Evolutionary conservation across 2,797 vertebrate genomes (phyloP).

Genomic region (Phoeniculus purpureus): DNA sequence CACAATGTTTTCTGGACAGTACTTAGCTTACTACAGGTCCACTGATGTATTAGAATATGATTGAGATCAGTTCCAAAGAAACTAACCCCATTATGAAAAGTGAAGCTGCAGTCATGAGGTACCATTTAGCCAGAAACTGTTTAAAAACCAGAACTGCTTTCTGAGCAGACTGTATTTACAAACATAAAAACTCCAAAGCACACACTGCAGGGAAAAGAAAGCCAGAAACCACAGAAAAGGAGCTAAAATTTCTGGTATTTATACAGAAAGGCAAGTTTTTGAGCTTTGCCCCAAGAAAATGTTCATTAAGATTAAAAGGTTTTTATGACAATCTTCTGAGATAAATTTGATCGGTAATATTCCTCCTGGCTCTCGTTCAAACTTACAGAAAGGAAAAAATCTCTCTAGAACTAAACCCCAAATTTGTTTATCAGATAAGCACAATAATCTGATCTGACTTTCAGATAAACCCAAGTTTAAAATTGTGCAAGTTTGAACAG

Average conservation of each 20-base stretch:
- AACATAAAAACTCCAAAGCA: neutral
- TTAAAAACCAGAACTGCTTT: constrained; percentile 14
- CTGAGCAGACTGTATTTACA: constrained; percentile 34
- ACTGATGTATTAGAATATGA: neutral
- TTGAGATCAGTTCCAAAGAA: neutral
- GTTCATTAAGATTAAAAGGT: neutral
- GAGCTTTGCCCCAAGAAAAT: neutral
- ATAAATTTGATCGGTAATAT: neutral
- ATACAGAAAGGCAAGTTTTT: neutral
- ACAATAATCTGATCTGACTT: neutral
- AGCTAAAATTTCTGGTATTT: neutral
- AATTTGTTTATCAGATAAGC: constrained; percentile 16
- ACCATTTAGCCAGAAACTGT: neutral
- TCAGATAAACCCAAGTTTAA: neutral
- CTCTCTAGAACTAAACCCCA: neutral
- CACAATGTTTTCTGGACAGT: neutral
- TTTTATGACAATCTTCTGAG: neutral
- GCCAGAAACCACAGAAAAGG: neutral
- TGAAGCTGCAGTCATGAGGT: constrained; percentile 8
- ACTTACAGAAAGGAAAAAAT: neutral
- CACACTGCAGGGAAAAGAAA: neutral
- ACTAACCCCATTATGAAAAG: neutral
- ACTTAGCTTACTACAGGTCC: neutral
- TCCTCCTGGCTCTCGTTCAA: neutral
- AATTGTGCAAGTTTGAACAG: neutral